phyloP scores from a whole-genome alignment of 2,797 vertebrate species.

The Lutjanus argentimaculatus region DNA sequence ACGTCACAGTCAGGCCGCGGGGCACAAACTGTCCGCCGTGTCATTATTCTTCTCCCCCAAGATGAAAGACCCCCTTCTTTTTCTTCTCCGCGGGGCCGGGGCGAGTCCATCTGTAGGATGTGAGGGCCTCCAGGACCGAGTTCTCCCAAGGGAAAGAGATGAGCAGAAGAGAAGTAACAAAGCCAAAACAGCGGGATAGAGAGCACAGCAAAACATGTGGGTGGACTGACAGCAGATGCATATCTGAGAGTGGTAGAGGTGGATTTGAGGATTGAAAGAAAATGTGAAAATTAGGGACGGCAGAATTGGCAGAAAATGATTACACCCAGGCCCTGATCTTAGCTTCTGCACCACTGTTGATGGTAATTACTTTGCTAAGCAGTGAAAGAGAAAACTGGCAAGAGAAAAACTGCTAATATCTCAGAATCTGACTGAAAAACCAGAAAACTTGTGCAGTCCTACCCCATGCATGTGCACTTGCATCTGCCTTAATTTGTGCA shows the following conservation, averaged over 20 bases:
- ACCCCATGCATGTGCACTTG: background rate
- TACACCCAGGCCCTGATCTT: background rate
- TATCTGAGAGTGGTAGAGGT: constrained; percentile 31
- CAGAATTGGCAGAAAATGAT: background rate
- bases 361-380: background rate
- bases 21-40: constrained; percentile 12
- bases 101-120: constrained; percentile 29
- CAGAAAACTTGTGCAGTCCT: background rate
- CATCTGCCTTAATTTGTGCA: background rate
- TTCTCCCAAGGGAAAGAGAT: constrained; percentile 14
- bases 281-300: background rate
- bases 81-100: constrained; percentile 15
- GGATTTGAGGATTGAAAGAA: constrained; percentile 6
- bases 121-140: constrained; percentile 6
- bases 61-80: background rate
- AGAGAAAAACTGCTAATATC: background rate
- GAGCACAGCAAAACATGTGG: constrained; percentile 37
- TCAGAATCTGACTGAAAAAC: background rate
- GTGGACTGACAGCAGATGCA: constrained; percentile 36
- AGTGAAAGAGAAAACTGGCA: background rate
- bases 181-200: constrained; percentile 23
- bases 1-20: constrained; percentile 23
- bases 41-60: constrained; percentile 28
- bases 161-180: constrained; percentile 16
- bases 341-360: background rate